These are phyloP conservation scores for Conchocele bisecta DNA, from an alignment of 2,888 invertebrate genomes.

Conservation along the genomic window DNA sequence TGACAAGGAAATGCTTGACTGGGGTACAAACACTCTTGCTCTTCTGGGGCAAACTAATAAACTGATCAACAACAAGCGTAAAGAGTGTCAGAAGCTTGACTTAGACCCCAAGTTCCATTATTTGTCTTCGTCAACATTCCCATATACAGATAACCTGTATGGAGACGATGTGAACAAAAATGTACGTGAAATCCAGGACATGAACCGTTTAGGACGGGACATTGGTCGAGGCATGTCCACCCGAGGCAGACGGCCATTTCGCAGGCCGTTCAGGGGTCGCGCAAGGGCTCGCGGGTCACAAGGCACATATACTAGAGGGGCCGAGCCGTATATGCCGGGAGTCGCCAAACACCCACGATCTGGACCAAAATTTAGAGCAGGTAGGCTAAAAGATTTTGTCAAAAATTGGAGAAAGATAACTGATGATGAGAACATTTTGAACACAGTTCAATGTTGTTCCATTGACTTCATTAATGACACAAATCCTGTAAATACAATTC, in stretches of 20 bases:
- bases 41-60: conserved; percentile 9
- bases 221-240: background rate
- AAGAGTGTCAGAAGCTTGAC: background rate
- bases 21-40: conserved; percentile 7
- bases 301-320: background rate
- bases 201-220: conserved; percentile 8
- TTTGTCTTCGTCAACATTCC: conserved; percentile 20
- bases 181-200: conserved; percentile 10
- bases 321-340: too few relatives aligned
- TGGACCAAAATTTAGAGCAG: too few relatives aligned
- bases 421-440: conserved; percentile 1
- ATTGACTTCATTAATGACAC: background rate
- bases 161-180: conserved; percentile 11
- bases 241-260: background rate
- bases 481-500: too few relatives aligned
- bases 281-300: background rate
- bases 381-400: background rate
- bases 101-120: conserved; percentile 16
- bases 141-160: conserved; percentile 15
- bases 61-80: background rate
- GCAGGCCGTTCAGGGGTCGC: background rate
- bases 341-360: too few relatives aligned
- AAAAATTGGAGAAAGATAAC: conserved; percentile 23
- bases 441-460: conserved; percentile 13
- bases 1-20: conserved; percentile 3